phyloP scores from a whole-genome alignment of 2,113 vertebrate genomes.

The Aphyosemion australe region DNA sequence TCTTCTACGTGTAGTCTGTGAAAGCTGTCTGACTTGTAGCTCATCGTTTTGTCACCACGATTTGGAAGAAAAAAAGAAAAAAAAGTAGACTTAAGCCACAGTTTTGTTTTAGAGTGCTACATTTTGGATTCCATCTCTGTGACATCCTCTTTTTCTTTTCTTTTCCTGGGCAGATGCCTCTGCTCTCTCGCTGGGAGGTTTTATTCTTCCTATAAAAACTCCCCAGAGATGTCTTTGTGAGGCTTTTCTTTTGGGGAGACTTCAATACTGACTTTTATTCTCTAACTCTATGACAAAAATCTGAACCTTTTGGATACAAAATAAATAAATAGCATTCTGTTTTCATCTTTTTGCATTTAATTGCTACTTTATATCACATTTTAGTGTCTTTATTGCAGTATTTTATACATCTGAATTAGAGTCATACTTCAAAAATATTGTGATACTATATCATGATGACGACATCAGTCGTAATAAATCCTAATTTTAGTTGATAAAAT shows the following conservation, averaged over 20 bases:
- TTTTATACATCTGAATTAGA: too few species aligned
- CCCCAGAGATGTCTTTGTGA: neutral
- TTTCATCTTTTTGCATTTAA: neutral
- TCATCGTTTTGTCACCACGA: neutral
- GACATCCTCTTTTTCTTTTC: neutral
- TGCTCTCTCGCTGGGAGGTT: neutral
- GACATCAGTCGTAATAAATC: too few species aligned
- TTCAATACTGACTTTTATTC: neutral
- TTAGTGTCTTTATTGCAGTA: too few species aligned
- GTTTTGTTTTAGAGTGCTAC: neutral
- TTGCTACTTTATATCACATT: neutral
- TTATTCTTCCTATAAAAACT: neutral
- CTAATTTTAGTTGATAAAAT: too few species aligned
- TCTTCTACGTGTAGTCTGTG: neutral
- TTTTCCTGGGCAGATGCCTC: neutral
- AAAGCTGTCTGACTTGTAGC: neutral
- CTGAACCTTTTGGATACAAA: too few species aligned
- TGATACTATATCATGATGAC: too few species aligned
- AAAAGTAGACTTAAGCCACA: neutral
- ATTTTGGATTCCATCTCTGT: neutral
- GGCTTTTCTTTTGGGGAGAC: neutral
- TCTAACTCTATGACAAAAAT: conserved; percentile 45
- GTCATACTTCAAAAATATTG: too few species aligned
- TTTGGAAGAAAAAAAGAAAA: neutral
- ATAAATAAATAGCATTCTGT: neutral